phyloP scores from a whole-genome alignment of 2,888 invertebrate genomes.

The Aquatica leii region DNA sequence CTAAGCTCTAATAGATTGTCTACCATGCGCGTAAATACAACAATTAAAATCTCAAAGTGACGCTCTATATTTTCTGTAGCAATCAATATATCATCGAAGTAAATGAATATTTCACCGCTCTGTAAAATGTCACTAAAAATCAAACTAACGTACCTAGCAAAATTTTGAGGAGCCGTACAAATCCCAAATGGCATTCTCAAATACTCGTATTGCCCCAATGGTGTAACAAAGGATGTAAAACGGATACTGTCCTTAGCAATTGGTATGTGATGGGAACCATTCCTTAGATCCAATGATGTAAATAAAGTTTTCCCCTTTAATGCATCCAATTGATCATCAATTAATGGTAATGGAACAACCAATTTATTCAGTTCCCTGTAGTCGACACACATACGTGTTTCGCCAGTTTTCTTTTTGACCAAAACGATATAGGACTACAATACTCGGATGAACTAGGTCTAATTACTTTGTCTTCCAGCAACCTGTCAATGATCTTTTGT shows the following conservation, averaged over 20 bases:
- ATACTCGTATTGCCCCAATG: slow-evolving; percentile 4
- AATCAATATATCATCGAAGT: slow-evolving; percentile 5
- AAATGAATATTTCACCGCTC: background rate
- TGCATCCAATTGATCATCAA: too few relatives aligned
- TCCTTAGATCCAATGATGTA: too few relatives aligned
- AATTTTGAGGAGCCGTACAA: background rate
- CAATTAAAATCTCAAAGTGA: background rate
- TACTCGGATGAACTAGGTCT: background rate
- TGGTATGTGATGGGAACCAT: background rate
- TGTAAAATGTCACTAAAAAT: background rate
- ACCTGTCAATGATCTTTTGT: background rate
- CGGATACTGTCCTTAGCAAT: background rate
- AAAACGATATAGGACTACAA: background rate
- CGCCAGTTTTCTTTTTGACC: background rate
- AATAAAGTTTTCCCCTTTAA: too few relatives aligned
- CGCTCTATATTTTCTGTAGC: background rate
- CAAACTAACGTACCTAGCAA: background rate
- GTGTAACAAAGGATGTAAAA: too few relatives aligned
- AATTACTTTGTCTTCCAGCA: background rate
- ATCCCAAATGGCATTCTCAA: slow-evolving; percentile 4
- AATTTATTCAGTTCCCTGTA: too few relatives aligned
- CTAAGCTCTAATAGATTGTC: background rate
- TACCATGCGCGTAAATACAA: background rate
- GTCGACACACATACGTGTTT: too few relatives aligned
- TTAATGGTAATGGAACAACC: too few relatives aligned